Base-by-base conservation (phyloP, 2,888 invertebrate genomes). In the Linnaemya vulpina region DNA sequence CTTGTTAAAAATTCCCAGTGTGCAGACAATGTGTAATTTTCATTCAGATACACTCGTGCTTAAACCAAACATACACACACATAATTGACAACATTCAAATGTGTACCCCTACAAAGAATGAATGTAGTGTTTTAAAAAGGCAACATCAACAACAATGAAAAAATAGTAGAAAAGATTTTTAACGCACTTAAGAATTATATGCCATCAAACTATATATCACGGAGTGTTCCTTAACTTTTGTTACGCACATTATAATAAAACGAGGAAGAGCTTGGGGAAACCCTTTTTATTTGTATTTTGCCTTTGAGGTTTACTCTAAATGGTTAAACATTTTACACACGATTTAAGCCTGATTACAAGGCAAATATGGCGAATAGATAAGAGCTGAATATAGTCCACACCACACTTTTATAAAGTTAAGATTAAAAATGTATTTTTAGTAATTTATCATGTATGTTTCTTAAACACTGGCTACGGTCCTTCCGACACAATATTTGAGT, bases 241-340 rank as follows among this genome's bases (percentile, higher is more conserved):
- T 17, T n/a, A 51, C 13, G n/a, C n/a, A 17, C 17, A 10, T 9
- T 51, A 17, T 10, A 20, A 51, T 40, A 30, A 62, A 53, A 43
- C 1, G 49, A 46, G 13, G 38, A 60, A 55, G 20, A 65, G 40
- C 35, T 35, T 55, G 20, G 38, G 17, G 30, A 58, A 53, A 51
- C 40, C 49, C n/a, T 46, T 46, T 46, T 46, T 46, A 40, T 51
- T 35, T 60, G 17, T 53, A 13, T 77, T 60, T 35, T 60, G 77
- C n/a, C n/a, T 46, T 17, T 68, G 51, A 55, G 62, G 71, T 62
- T 80, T 68, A 30, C 30, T 30, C 3, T 30, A 70, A 79, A 75
- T 78, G 70, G 79, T 70, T 79, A 51, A 75, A 70, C 17, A 79
- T 75, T 63, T 79, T 74, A 79, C 84, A 84, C 79, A 76, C 80